Evolutionary conservation across 2,888 invertebrate genomes (phyloP).

Genomic region (Leptinotarsa peninsularis): DNA sequence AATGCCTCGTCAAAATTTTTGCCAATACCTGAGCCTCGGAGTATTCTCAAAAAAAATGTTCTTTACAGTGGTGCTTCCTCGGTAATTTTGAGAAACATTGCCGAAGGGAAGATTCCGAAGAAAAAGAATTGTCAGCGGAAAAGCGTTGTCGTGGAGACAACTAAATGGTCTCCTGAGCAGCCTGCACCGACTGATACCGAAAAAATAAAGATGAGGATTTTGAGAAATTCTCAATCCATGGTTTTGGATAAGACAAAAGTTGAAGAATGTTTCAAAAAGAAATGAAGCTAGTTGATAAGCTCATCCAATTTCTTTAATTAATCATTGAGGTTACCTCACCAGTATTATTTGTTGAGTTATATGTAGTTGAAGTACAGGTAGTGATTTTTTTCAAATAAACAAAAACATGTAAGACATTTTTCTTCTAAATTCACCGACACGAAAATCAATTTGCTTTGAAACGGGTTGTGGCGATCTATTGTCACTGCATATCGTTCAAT

Average conservation of each 20-base stretch:
- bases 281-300: not conserved
- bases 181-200: not conserved
- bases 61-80: not conserved
- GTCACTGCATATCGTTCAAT: too few species aligned
- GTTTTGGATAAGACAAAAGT: not conserved
- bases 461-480: too few species aligned
- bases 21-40: not conserved
- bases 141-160: not conserved
- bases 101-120: not conserved
- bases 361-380: too few species aligned
- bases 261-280: not conserved
- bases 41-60: not conserved
- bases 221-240: not conserved
- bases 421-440: too few species aligned
- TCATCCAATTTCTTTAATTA: too few species aligned
- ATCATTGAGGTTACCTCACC: too few species aligned
- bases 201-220: not conserved
- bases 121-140: not conserved
- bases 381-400: too few species aligned
- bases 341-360: too few species aligned
- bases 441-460: too few species aligned
- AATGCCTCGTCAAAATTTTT: not conserved
- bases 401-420: too few species aligned
- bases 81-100: not conserved
- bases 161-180: not conserved